Evolutionary conservation across 2,888 invertebrate genomes (phyloP), one percentile per base, ranked within the genome.

Genomic region (Nephrotoma appendiculata): DNA sequence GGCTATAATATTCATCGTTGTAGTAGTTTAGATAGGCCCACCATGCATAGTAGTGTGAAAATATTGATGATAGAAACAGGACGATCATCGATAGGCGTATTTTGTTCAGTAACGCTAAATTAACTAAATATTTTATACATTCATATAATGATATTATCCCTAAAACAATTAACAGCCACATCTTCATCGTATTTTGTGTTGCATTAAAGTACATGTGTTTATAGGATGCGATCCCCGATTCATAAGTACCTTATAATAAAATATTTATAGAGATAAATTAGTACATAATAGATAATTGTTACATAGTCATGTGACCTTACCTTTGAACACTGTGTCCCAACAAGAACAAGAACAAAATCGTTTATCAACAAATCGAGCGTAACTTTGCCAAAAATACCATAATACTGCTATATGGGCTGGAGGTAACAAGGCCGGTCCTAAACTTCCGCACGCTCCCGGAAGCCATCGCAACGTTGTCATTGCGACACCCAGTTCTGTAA

Each of bases 281-380:
- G 9, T 83, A 12, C n/a, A 3, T 48, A 48, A 48, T 48, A 48
- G 1, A 48, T 12, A 31, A 31, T 31, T 31, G 2, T 31, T 31
- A 3, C 2, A 31, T 31, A 31, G 31, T 31, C 15, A 71, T 12
- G 15, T 6, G 52, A n/a, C 5, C 83, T 89, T 90, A 94, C 94
- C 95, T 93, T 95, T 95, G 89, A 95, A 95, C 6, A 95, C 94
- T 0, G 95, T 95, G 89, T 96, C 96, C 95, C 95, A 96, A 90
- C 95, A 96, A 11, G 94, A 94, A 90, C 95, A 95, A 15, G 94
- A 93, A 89, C 95, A 95, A 88, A 93, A 93, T 87, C 92, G 92
- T 88, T 92, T 93, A 89, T 95, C 94, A 85, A 95, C 94, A 88
- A 92, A 93, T 41, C 94, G 93, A 71, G 95, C 93, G 90, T 94